These are phyloP conservation scores for Microctonus aethiopoides DNA, from an alignment of 2,888 invertebrate genomes.

Conservation along the genomic window DNA sequence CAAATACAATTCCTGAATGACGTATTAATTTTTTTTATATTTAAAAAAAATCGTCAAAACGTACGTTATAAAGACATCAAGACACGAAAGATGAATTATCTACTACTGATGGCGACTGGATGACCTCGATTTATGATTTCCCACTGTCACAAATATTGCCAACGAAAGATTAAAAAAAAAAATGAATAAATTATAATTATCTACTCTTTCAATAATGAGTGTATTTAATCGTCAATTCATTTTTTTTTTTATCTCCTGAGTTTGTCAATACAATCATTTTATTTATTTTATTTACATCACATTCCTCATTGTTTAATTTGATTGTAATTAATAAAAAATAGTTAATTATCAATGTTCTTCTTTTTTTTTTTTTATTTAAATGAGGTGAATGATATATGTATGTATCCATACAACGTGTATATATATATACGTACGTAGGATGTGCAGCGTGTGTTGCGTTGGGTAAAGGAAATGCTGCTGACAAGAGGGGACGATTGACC, in stretches of 20 bases:
- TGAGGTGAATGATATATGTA: neutral
- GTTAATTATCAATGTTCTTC: too few species aligned
- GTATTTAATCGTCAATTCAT: neutral
- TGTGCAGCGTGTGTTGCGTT: neutral
- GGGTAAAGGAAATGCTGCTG: neutral
- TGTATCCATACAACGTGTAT: too few species aligned
- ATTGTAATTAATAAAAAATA: neutral
- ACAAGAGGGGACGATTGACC: conserved; percentile 15
- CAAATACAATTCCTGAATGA: too few species aligned
- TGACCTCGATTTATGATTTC: conserved; percentile 27
- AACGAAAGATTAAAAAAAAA: conserved; percentile 4
- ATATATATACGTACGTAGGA: neutral
- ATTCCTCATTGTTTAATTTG: neutral
- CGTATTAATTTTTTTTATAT: too few species aligned
- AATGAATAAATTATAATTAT: too few species aligned
- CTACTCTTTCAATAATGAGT: neutral
- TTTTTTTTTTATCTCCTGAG: neutral
- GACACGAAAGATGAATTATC: conserved; percentile 12
- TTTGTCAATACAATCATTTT: neutral
- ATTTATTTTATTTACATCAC: neutral
- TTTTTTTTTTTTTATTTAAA: neutral
- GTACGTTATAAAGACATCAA: conserved; percentile 10
- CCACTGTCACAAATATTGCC: conserved; percentile 12
- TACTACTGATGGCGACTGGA: conserved; percentile 13
- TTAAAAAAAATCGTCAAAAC: conserved; percentile 31